A percentile compares a stretch with the other conserved stretches of the same genome.
These are phyloP conservation scores for Sebastes jordani DNA, from an alignment of 2,797 vertebrate species.

Conservation along the genomic window DNA sequence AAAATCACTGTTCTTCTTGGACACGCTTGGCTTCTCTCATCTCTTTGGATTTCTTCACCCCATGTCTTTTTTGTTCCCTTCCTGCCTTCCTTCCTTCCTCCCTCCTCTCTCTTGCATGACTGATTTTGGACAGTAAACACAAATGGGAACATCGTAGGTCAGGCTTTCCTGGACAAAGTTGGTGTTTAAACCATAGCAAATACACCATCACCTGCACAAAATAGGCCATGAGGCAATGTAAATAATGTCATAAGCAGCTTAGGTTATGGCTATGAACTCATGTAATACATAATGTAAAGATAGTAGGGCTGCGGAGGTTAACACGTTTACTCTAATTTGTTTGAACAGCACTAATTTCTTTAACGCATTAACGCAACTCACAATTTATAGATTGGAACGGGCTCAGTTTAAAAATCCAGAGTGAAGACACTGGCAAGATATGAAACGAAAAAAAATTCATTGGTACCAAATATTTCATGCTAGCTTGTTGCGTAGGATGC, in stretches of 20 bases:
- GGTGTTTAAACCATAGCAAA: neutral
- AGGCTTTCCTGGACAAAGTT: neutral
- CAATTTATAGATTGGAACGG: no score
- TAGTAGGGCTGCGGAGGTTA: no score
- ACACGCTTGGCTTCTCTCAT: slow-evolving; percentile 56
- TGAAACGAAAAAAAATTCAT: no score
- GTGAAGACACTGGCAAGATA: no score
- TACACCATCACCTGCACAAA: slow-evolving; percentile 10
- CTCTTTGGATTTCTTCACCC: slow-evolving; percentile 19
- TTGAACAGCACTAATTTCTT: no score
- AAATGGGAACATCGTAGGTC: slow-evolving; percentile 1
- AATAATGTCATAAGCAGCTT: neutral
- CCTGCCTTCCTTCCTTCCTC: slow-evolving; percentile 10
- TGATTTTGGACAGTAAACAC: slow-evolving; percentile 50
- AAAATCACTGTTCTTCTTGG: slow-evolving; percentile 51
- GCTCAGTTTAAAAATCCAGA: no score
- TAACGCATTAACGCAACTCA: no score
- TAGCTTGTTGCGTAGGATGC: no score
- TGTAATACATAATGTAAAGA: neutral
- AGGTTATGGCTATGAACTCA: neutral
- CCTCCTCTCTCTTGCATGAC: slow-evolving; percentile 28
- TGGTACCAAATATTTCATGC: no score
- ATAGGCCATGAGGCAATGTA: neutral
- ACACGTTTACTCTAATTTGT: no score
- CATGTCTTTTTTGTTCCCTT: slow-evolving; percentile 9